These are phyloP conservation scores for Sinopyrophorus schimmeli DNA, from an alignment of 2,888 invertebrate species.

Conservation along the genomic window DNA sequence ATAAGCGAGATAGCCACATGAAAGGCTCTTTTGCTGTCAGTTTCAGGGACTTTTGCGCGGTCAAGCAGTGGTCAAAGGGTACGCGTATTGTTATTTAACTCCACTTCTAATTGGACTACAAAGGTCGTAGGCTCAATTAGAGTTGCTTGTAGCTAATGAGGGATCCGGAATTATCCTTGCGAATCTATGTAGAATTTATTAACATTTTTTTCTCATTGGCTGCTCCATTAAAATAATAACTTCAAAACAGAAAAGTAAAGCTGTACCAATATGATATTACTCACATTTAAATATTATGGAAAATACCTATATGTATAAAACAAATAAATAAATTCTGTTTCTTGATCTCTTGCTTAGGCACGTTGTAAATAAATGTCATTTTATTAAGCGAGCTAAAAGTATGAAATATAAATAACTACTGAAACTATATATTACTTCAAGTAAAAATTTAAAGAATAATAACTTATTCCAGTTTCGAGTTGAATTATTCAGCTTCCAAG, in stretches of 20 bases:
- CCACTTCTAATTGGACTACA: constrained; percentile 38
- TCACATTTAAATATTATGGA: too few relatives aligned
- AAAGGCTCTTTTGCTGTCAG: constrained; percentile 36
- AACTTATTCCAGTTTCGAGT: constrained; percentile 26
- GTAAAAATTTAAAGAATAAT: constrained; percentile 28
- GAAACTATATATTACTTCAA: constrained; percentile 25
- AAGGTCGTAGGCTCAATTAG: constrained; percentile 35
- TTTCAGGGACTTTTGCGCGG: constrained; percentile 37
- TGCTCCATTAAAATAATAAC: too few relatives aligned
- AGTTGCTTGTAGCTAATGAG: constrained; percentile 33
- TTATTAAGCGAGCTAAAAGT: too few relatives aligned
- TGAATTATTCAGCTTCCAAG: constrained; percentile 30
- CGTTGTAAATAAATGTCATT: too few relatives aligned
- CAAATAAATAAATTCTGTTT: too few relatives aligned
- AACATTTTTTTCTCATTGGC: too few relatives aligned
- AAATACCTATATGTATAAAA: too few relatives aligned
- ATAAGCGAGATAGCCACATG: constrained; percentile 33
- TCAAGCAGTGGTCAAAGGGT: constrained; percentile 37
- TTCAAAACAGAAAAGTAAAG: too few relatives aligned
- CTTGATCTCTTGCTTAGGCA: too few relatives aligned
- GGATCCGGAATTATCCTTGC: constrained; percentile 31
- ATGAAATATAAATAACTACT: constrained; percentile 32
- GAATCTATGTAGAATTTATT: constrained; percentile 19
- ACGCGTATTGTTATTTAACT: constrained; percentile 39
- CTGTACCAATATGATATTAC: too few relatives aligned